These are phyloP conservation scores for Dipodomys ordii DNA, from an alignment of 2,113 vertebrate species.

Conservation along the genomic window DNA sequence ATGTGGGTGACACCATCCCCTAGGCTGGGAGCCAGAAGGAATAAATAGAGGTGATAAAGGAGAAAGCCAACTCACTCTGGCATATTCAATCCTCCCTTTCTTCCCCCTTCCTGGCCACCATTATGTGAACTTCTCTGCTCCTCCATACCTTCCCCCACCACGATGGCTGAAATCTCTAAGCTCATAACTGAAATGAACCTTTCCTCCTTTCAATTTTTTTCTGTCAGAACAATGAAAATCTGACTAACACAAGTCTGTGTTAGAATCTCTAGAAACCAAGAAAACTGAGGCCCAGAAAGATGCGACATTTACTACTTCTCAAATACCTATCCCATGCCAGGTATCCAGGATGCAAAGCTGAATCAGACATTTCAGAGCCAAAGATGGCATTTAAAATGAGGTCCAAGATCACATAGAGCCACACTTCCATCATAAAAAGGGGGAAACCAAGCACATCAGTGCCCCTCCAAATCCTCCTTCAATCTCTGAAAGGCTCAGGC, in stretches of 20 bases:
- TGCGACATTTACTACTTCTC: background rate
- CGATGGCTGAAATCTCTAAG: background rate
- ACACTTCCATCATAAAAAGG: background rate
- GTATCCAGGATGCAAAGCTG: background rate
- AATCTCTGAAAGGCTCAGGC: background rate
- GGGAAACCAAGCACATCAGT: background rate
- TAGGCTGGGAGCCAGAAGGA: background rate
- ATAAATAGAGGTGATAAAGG: background rate
- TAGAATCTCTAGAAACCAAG: background rate
- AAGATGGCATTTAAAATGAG: background rate
- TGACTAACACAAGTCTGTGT: background rate
- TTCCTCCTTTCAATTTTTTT: background rate
- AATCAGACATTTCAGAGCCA: background rate
- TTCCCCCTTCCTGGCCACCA: background rate
- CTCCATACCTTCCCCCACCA: background rate
- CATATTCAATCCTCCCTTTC: background rate
- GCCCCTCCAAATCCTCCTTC: background rate
- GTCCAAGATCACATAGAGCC: background rate
- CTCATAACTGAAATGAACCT: background rate
- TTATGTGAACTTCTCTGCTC: background rate
- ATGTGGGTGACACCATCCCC: background rate
- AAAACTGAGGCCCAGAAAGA: background rate
- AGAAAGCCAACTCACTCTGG: background rate
- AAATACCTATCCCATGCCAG: background rate
- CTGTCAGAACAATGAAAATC: background rate